Evolutionary conservation across 2,888 invertebrate species (phyloP).

Genomic region (Lasius platythorax): DNA sequence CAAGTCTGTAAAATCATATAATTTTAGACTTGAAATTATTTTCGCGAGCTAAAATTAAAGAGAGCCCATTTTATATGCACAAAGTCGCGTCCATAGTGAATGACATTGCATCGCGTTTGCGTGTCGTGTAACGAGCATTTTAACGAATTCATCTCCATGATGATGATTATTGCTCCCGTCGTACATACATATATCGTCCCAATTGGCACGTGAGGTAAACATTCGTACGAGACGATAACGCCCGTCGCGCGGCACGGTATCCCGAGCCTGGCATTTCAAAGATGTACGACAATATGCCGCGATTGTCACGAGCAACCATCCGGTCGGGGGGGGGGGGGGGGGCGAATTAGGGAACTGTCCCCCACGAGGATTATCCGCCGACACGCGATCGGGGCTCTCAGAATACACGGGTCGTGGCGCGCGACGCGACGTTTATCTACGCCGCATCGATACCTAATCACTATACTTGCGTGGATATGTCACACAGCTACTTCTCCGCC

Average conservation of each 20-base stretch:
- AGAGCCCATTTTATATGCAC: not conserved
- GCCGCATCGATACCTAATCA: slow-evolving; percentile 64
- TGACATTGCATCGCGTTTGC: not conserved
- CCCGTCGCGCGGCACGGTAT: not conserved
- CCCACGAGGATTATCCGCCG: slow-evolving; percentile 67
- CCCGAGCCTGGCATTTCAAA: slow-evolving; percentile 18
- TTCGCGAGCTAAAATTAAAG: not conserved
- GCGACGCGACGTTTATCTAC: slow-evolving; percentile 45
- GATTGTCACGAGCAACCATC: slow-evolving; percentile 54
- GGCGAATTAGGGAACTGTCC: slow-evolving; percentile 64
- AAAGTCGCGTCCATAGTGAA: not conserved
- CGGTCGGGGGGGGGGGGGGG: not conserved
- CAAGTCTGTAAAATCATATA: not conserved
- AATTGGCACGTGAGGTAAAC: not conserved
- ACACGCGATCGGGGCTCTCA: slow-evolving; percentile 61
- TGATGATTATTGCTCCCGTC: not conserved
- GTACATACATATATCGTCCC: not conserved
- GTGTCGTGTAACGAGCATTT: not conserved
- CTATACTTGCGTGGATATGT: slow-evolving; percentile 45
- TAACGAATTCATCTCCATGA: not conserved
- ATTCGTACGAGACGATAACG: not conserved
- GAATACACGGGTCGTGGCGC: slow-evolving; percentile 49
- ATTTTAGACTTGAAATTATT: not conserved
- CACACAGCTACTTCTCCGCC: slow-evolving; percentile 31
- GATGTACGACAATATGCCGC: slow-evolving; percentile 39